These are phyloP conservation scores for Phrynosoma blainvillii DNA, from an alignment of 2,113 vertebrate genomes.

Conservation along the genomic window DNA sequence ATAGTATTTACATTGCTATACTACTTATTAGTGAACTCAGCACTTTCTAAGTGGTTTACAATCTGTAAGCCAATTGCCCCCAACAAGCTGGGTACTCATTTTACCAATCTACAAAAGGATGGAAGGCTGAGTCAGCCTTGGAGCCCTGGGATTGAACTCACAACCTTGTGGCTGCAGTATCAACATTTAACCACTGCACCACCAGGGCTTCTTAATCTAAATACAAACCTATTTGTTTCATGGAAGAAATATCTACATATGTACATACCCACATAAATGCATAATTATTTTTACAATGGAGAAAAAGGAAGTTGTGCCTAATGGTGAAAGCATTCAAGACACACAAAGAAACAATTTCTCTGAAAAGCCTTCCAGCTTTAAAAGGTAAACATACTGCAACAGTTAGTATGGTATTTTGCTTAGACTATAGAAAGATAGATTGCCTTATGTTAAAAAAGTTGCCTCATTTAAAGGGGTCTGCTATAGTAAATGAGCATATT, in stretches of 20 bases:
- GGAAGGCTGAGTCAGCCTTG: too few relatives aligned
- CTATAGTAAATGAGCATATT: conserved; percentile 74
- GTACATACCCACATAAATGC: conserved; percentile 30
- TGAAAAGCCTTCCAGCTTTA: conserved; percentile 72
- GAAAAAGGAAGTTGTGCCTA: conserved; percentile 35
- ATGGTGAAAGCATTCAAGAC: conserved; percentile 51
- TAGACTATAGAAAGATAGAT: conserved; percentile 85
- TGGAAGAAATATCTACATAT: background rate
- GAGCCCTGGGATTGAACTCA: too few relatives aligned
- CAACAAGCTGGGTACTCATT: too few relatives aligned
- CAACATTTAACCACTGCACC: too few relatives aligned
- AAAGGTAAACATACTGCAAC: conserved; percentile 77
- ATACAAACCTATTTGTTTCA: background rate
- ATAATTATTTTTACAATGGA: conserved; percentile 53
- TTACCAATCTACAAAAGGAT: too few relatives aligned
- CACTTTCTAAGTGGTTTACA: too few relatives aligned
- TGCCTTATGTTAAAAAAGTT: conserved; percentile 78
- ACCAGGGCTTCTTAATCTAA: conserved; percentile 3
- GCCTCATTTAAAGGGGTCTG: conserved; percentile 80
- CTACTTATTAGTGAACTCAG: too few relatives aligned
- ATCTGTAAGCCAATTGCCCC: too few relatives aligned
- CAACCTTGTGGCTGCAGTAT: too few relatives aligned
- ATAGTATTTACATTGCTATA: too few relatives aligned
- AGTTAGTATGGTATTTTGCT: conserved; percentile 77
- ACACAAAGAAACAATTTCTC: conserved; percentile 61